phyloP scores from a whole-genome alignment of 2,113 vertebrate genomes.

The Eidolon helvum region DNA sequence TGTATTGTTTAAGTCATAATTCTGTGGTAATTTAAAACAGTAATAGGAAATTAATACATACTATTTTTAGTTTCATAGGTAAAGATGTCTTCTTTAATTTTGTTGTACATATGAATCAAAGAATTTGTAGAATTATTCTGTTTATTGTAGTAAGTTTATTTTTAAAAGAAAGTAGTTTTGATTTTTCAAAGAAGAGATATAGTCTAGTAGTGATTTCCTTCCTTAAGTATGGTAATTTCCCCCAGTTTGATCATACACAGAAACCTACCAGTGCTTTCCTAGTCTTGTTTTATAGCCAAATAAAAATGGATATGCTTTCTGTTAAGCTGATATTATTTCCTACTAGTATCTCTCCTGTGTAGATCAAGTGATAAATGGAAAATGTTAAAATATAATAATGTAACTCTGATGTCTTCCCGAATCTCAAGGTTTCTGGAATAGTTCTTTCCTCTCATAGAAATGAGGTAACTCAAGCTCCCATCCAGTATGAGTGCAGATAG shows the following conservation, averaged over 20 bases:
- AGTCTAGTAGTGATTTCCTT: not conserved
- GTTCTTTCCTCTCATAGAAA: not conserved
- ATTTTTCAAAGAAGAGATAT: not conserved
- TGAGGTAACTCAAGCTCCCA: not conserved
- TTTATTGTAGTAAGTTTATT: not conserved
- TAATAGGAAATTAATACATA: not conserved
- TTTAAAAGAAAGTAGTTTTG: conserved; percentile 12
- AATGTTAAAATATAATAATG: not conserved
- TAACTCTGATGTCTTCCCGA: not conserved
- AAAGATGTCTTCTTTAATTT: not conserved
- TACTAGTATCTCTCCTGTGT: not conserved
- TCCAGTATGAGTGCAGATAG: not conserved
- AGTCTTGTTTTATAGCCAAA: not conserved
- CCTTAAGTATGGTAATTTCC: not conserved
- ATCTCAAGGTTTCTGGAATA: conserved; percentile 4
- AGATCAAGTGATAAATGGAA: not conserved
- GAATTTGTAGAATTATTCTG: not conserved
- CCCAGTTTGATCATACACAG: not conserved
- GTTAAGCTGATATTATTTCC: not conserved
- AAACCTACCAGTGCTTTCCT: not conserved
- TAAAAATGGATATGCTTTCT: not conserved
- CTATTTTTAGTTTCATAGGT: not conserved
- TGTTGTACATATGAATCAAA: not conserved
- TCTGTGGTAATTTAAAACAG: not conserved
- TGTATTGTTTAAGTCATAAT: not conserved